Evolutionary conservation across 2,888 invertebrate genomes (phyloP).

Genomic region (Pheosia gnoma): DNA sequence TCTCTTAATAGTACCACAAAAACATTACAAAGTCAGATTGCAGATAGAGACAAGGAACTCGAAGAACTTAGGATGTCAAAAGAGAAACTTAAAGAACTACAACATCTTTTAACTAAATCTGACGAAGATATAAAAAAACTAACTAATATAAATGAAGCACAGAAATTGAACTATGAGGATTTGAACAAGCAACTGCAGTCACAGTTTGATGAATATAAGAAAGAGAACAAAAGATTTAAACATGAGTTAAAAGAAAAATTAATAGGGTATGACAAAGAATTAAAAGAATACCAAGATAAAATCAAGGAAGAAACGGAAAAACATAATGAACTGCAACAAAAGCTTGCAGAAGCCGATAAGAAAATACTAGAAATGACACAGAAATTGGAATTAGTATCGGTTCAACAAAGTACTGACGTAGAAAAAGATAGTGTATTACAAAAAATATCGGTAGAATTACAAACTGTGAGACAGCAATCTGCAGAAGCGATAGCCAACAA

Average conservation of each 20-base stretch:
- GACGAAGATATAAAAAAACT: constrained; percentile 75
- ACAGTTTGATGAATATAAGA: constrained; percentile 74
- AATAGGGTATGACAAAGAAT: constrained; percentile 78
- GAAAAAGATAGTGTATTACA: constrained; percentile 75
- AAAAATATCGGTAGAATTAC: constrained; percentile 71
- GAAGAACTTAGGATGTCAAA: constrained; percentile 63
- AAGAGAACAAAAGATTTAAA: constrained; percentile 77
- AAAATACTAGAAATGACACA: constrained; percentile 66
- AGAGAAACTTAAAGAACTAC: constrained; percentile 70
- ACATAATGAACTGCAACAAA: constrained; percentile 65
- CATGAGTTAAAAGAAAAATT: constrained; percentile 83
- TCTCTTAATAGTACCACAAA: constrained; percentile 64
- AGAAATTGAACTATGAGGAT: constrained; percentile 78
- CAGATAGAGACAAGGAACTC: constrained; percentile 63
- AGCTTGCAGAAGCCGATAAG: constrained; percentile 66
- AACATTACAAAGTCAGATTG: constrained; percentile 58
- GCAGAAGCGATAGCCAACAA: constrained; percentile 64
- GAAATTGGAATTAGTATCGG: constrained; percentile 70
- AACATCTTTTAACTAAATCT: constrained; percentile 69
- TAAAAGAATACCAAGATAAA: constrained; percentile 67
- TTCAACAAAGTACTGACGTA: constrained; percentile 68
- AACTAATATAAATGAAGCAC: constrained; percentile 75
- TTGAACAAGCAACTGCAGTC: constrained; percentile 72
- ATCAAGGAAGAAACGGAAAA: constrained; percentile 67
- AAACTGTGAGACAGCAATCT: constrained; percentile 64